Evolutionary conservation across 1,140 invertebrate species (phyloP).

Genomic region (Neodiprion pinetum): DNA sequence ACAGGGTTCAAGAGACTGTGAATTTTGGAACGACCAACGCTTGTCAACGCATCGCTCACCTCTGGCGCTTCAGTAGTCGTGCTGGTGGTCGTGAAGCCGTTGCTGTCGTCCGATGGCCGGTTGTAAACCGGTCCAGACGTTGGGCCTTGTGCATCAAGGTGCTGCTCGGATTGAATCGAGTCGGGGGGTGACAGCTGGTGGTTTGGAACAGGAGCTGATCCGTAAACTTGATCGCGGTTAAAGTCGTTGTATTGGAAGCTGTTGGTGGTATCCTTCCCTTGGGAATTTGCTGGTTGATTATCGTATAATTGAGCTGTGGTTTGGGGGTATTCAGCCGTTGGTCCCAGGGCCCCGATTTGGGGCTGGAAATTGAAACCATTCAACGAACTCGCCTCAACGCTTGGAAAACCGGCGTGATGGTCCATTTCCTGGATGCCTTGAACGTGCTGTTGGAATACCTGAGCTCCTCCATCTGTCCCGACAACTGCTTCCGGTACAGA

Average conservation of each 20-base stretch:
- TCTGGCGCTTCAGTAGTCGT: slow-evolving; percentile 43
- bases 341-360: slow-evolving; percentile 28
- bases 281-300: background rate
- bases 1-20: background rate
- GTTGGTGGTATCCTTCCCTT: background rate
- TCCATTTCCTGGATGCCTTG: background rate
- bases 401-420: slow-evolving; percentile 29
- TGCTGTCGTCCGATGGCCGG: slow-evolving; percentile 15
- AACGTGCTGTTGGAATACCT: background rate
- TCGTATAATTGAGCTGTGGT: background rate
- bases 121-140: background rate
- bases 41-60: background rate
- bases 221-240: background rate
- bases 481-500: background rate
- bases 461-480: background rate
- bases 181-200: no score
- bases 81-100: slow-evolving; percentile 33
- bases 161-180: background rate
- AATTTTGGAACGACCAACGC: no score
- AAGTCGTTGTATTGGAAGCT: background rate
- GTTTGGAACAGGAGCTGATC: background rate
- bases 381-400: slow-evolving; percentile 40
- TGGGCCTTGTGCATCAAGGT: background rate
- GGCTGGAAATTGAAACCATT: slow-evolving; percentile 54
- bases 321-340: slow-evolving; percentile 8